A percentile compares a stretch with the other conserved stretches of the same genome.
Evolutionary conservation across 2,888 invertebrate genomes (phyloP).

Genomic region (Ennomos erosarius): DNA sequence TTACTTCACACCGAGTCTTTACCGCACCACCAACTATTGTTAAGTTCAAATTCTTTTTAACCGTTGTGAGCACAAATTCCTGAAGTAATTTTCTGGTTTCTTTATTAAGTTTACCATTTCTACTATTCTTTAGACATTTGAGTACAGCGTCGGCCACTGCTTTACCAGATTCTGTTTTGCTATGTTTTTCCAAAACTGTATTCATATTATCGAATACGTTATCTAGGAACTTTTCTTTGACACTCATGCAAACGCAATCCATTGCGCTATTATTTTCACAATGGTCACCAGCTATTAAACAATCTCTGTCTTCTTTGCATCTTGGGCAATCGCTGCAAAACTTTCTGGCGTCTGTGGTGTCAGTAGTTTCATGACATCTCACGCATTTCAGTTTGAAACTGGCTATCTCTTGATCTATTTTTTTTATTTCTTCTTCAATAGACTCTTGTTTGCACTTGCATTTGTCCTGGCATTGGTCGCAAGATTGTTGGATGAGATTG

Average conservation of each 20-base stretch:
- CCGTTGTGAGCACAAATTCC: constrained; percentile 64
- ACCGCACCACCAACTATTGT: constrained; percentile 78
- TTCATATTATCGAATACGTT: constrained; percentile 80
- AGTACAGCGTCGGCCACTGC: constrained; percentile 64
- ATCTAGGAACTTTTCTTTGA: constrained; percentile 70
- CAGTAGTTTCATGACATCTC: constrained; percentile 62
- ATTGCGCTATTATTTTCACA: constrained; percentile 55
- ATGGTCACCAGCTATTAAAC: constrained; percentile 52
- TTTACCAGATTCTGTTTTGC: constrained; percentile 60
- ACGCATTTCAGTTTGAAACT: constrained; percentile 54
- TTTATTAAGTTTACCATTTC: constrained; percentile 69
- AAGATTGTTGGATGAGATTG: constrained; percentile 55
- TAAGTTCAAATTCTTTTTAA: constrained; percentile 72
- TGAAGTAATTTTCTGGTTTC: constrained; percentile 64
- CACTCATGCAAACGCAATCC: constrained; percentile 68
- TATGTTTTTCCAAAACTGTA: constrained; percentile 64
- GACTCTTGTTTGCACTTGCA: constrained; percentile 59
- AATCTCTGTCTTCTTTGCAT: constrained; percentile 61
- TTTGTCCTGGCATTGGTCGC: constrained; percentile 62
- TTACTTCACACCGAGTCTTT: constrained; percentile 76
- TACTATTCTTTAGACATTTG: constrained; percentile 62
- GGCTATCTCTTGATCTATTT: constrained; percentile 55
- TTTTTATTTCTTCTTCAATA: constrained; percentile 57
- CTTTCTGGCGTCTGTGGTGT: constrained; percentile 62
- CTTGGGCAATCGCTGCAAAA: constrained; percentile 72